phyloP scores from a whole-genome alignment of 2,888 invertebrate genomes.

The Ditula angustiorana region DNA sequence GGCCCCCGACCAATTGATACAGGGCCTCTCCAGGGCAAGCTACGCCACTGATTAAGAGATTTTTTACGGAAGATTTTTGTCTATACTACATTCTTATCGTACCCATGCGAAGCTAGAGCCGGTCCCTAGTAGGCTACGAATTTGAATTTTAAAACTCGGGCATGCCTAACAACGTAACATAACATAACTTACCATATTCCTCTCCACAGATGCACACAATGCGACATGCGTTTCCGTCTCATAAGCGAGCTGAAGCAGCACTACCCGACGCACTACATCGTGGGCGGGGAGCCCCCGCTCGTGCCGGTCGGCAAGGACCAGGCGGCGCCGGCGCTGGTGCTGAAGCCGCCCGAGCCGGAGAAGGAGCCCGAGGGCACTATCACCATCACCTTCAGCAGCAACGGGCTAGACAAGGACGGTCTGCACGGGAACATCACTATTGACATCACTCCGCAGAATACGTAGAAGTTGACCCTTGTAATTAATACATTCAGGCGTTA shows the following conservation, averaged over 20 bases:
- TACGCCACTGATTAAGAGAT: too few relatives aligned
- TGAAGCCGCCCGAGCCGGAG: constrained; percentile 20
- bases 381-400: constrained; percentile 66
- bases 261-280: constrained; percentile 73
- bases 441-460: constrained; percentile 47
- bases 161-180: too few relatives aligned
- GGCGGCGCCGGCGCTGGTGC: neutral
- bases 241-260: constrained; percentile 74
- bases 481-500: too few relatives aligned
- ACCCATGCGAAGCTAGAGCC: too few relatives aligned
- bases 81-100: too few relatives aligned
- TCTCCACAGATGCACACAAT: constrained; percentile 78
- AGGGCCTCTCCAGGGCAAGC: too few relatives aligned
- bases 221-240: constrained; percentile 70
- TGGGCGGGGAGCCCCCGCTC: constrained; percentile 44
- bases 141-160: too few relatives aligned
- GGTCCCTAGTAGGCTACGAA: too few relatives aligned
- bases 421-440: constrained; percentile 70
- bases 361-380: constrained; percentile 45
- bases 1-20: too few relatives aligned
- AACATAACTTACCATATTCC: too few relatives aligned
- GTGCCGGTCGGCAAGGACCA: constrained; percentile 3
- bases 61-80: too few relatives aligned
- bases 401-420: constrained; percentile 57
- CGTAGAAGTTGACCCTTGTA: neutral